Percentiles rank a stretch among this genome's conserved stretches.
Conservation (phyloP, 2,113 vertebrate species). For the Tragelaphus scriptus region DNA sequence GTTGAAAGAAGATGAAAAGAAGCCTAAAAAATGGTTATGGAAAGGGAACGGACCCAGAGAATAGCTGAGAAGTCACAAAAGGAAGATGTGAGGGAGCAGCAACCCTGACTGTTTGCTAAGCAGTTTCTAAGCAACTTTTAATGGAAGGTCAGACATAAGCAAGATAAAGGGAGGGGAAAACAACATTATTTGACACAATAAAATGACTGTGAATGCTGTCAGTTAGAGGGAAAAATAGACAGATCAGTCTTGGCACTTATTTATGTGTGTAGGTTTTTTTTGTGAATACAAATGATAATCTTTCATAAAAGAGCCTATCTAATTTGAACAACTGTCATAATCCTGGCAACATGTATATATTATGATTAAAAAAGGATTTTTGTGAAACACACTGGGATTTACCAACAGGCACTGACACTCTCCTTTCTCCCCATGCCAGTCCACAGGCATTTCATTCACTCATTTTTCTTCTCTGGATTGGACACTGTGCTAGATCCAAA, state of each 20-base stretch:
- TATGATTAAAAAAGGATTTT: constrained; percentile 65
- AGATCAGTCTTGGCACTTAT: constrained; percentile 74
- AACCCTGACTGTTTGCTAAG: constrained; percentile 82
- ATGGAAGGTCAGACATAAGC: constrained; percentile 92
- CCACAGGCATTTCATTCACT: neutral
- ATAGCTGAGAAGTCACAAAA: constrained; percentile 83
- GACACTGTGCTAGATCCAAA: neutral
- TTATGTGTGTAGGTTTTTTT: constrained; percentile 57
- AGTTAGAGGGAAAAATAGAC: constrained; percentile 75
- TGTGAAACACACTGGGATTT: neutral
- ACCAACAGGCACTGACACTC: neutral
- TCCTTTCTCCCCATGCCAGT: neutral
- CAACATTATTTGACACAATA: constrained; percentile 84
- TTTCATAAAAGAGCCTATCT: constrained; percentile 73
- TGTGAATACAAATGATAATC: constrained; percentile 75
- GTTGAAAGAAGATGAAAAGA: constrained; percentile 82
- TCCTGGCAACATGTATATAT: constrained; percentile 64
- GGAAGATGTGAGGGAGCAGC: constrained; percentile 82
- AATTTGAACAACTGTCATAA: constrained; percentile 73
- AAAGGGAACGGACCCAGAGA: constrained; percentile 70
- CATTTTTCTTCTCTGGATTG: neutral
- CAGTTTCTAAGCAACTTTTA: constrained; percentile 99
- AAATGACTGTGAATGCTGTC: constrained; percentile 80
- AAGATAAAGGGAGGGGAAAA: constrained; percentile 83
- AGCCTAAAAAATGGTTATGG: constrained; percentile 72